Evolutionary conservation across 2,113 vertebrate species (phyloP), one percentile per base, ranked within the genome.

Genomic region (mouse (Mus musculus)): DNA sequence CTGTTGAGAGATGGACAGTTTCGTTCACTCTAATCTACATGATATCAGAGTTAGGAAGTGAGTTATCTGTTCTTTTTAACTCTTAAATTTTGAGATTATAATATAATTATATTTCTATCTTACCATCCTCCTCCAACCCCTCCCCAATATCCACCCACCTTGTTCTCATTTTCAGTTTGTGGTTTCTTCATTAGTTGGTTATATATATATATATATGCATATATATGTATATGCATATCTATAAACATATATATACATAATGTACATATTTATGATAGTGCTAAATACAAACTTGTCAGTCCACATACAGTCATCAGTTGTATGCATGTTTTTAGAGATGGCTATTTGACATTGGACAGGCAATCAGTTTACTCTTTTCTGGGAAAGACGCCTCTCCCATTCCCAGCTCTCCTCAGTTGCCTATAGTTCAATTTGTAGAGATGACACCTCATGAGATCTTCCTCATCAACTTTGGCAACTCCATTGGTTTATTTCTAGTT

Each of bases 1-100:
- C 2, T 88, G 36, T 90, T 75, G 7, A 86, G 85, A 85, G 69
- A 91, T 69, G 30, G 30, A 39, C 42, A 39, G 2, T 78, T 88
- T 52, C 7, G 36, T 52, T 4, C 12, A 28, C 3, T 0, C 0
- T 36, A 13, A 93, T 90, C 54, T 63, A 75, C 61, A 17, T 85
- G 7, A 72, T 78, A 85, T 63, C n/a, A 96, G 61, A 94, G 14
- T 0, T 46, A 91, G 81, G 49, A 96, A 91, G 75, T 33, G 28
- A 88, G 72, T 59, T 91, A n/a, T 5, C 67, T 63, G 11, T 39
- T 69, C 26, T 42, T 85, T 42, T 63, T 30, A 20, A 39, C 3
- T n/a, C 9, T 42, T 63, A 42, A 9, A 1, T 28, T 84, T 84
- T 63, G 22, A 17, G n/a, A 28, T 42, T 42, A 26, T 42, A 61